Conservation (phyloP, 1,140 invertebrate species). For the Coboldia fuscipes region DNA sequence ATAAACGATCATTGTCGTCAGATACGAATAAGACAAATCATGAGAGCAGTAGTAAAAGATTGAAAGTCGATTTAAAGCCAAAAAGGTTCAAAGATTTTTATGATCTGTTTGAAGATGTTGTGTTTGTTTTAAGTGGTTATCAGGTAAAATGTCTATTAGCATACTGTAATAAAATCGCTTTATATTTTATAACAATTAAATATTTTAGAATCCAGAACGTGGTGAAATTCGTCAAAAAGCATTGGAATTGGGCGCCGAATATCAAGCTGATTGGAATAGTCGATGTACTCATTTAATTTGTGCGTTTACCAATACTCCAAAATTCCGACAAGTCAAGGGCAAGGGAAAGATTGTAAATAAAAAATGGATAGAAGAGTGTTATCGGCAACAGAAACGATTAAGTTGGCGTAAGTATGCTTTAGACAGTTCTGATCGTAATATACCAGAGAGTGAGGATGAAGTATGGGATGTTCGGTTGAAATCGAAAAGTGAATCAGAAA, state of each 20-base stretch:
- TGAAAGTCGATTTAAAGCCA: constrained; percentile 3
- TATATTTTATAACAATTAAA: no score
- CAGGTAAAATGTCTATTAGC: constrained; percentile 10
- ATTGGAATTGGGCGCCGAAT: constrained; percentile 56
- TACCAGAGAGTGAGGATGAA: constrained; percentile 27
- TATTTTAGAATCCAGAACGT: constrained; percentile 55
- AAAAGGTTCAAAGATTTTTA: constrained; percentile 26
- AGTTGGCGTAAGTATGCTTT: constrained; percentile 45
- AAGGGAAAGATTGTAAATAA: constrained; percentile 48
- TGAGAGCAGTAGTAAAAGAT: constrained; percentile 5
- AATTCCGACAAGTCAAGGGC: constrained; percentile 50
- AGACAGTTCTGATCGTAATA: constrained; percentile 22
- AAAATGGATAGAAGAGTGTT: constrained; percentile 54
- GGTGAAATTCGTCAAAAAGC: constrained; percentile 42
- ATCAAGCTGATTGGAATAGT: constrained; percentile 49
- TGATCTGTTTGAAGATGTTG: constrained; percentile 38
- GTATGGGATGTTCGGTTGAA: constrained; percentile 18
- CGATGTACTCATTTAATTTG: constrained; percentile 68
- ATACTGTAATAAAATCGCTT: no score
- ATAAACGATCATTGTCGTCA: constrained; percentile 5
- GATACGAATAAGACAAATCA: background rate
- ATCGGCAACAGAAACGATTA: constrained; percentile 28
- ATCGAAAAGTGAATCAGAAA: constrained; percentile 1
- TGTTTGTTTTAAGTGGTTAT: constrained; percentile 68
- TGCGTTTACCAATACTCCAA: constrained; percentile 75